Evolutionary conservation across 2,888 invertebrate genomes (phyloP), one percentile per base, ranked within the genome.

Genomic region (Agonopterix alstromeriana): DNA sequence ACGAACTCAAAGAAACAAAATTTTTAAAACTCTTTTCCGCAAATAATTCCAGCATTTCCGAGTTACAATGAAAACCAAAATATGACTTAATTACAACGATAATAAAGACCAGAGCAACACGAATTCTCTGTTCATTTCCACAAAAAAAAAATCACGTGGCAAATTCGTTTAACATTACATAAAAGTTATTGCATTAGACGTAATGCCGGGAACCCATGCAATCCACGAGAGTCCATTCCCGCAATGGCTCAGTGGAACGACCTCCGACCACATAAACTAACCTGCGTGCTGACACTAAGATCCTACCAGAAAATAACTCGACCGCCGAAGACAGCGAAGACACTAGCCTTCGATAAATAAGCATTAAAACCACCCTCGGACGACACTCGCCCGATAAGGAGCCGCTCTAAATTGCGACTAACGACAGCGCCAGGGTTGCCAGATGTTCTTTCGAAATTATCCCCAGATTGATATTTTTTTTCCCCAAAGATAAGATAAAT

Each of bases 321-420:
- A 55, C 61, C 61, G 64, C 70, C 74, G 78, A 76, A 71, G 68
- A 63, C 65, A 70, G 67, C 73, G 64, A 70, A 74, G 78, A 76
- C 72, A 68, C 63, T 65, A 70, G 67, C 73, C 74, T 80, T 79
- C 84, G 73, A 85, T 87, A 87, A 87, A 87, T 87, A 87, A 84
- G 83, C 83, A 84, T 87, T 87, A 82, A 78, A 80, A 75, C 68
- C 60, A 54, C 56, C 63, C 59, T 56, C 63, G 60, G 61, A 61
- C 69, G 65, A 67, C 70, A 62, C 55, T 60, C 54, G 52, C 57
- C 65, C 70, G 78, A 79, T 78, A 80, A 80, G 73, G 72, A 73
- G 68, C 52, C 54, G 53, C 55, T 52, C 63, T 68, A 70, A 72
- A 71, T 73, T 70, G 66, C 60, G 55, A 63, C 69, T 67, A 69